Evolutionary conservation across 2,888 invertebrate genomes (phyloP).

Genomic region (Pseudococcus viburni): DNA sequence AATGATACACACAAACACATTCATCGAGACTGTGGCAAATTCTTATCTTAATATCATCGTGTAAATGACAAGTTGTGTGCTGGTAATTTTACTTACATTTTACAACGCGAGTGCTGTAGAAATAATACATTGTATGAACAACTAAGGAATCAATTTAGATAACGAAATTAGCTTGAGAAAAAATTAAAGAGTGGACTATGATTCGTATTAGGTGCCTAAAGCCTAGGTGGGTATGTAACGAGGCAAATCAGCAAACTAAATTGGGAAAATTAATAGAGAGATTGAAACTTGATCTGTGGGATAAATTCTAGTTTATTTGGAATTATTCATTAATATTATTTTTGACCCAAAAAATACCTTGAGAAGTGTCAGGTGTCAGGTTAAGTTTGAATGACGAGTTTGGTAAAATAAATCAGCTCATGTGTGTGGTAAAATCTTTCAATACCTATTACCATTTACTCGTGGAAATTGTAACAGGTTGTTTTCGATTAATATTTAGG

Average conservation of each 20-base stretch:
- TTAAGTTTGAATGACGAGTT: no score
- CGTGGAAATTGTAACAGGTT: no score
- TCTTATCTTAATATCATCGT: slow-evolving; percentile 16
- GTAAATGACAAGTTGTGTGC: background rate
- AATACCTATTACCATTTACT: no score
- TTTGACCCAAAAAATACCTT: background rate
- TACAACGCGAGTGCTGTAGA: background rate
- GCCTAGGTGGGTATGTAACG: no score
- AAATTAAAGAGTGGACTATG: background rate
- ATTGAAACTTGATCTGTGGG: background rate
- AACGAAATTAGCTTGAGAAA: background rate
- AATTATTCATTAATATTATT: background rate
- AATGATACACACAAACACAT: no score
- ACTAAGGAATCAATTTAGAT: background rate
- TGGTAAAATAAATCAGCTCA: background rate
- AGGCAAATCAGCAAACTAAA: background rate
- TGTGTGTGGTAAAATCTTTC: no score
- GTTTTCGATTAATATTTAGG: no score
- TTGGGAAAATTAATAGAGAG: background rate
- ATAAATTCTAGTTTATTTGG: background rate
- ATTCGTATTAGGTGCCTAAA: background rate
- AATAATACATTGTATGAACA: background rate
- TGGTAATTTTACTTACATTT: background rate
- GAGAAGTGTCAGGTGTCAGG: background rate
- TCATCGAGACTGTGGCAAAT: background rate